These are phyloP conservation scores for Bungarus multicinctus DNA, from an alignment of 2,113 vertebrate species.

Conservation along the genomic window DNA sequence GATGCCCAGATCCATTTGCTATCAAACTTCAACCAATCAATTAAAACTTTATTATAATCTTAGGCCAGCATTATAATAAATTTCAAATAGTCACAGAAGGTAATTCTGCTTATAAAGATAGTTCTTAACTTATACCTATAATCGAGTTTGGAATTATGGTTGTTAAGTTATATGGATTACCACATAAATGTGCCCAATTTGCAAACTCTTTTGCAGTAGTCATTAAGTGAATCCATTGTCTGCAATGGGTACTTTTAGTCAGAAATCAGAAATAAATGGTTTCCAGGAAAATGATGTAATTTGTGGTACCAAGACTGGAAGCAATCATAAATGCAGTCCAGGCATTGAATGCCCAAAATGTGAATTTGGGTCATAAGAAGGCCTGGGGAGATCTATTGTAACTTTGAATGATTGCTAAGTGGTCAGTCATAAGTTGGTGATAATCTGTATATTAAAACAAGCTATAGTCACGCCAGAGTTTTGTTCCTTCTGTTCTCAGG, in stretches of 20 bases:
- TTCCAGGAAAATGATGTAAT: neutral
- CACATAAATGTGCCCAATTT: neutral
- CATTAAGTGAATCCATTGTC: neutral
- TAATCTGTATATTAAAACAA: neutral
- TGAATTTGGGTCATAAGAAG: neutral
- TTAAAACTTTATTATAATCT: neutral
- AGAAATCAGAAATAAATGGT: neutral
- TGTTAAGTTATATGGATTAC: neutral
- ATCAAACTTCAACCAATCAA: neutral
- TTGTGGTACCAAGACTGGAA: neutral
- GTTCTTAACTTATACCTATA: neutral
- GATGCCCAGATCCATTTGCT: neutral
- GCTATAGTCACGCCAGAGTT: neutral
- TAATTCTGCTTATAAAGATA: neutral
- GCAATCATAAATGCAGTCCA: neutral
- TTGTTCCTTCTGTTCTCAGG: neutral
- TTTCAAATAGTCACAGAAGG: neutral
- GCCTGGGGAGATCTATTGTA: neutral
- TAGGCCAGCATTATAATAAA: neutral
- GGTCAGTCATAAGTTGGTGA: neutral
- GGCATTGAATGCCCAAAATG: neutral
- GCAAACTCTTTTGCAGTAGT: neutral
- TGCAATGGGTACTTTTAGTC: neutral
- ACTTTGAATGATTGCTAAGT: neutral
- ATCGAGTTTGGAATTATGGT: neutral